These are phyloP conservation scores for Nomada goodeniana DNA, from an alignment of 2,888 invertebrate species.

Conservation along the genomic window DNA sequence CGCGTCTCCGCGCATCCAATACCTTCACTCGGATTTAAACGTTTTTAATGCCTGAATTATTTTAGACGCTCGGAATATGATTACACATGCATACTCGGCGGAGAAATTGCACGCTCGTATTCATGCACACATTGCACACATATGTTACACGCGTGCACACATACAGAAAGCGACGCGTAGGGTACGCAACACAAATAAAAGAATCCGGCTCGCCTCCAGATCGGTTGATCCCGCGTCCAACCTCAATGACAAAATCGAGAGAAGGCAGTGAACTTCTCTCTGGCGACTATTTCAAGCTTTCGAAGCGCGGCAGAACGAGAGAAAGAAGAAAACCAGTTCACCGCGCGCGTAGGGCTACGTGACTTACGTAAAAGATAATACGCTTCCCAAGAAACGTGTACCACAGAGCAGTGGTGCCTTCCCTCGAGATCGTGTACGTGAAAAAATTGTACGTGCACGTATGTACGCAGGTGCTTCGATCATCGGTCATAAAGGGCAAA, in stretches of 20 bases:
- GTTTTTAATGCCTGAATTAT: conserved; percentile 6
- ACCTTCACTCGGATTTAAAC: background rate
- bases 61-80: conserved; percentile 1
- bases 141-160: too few species aligned
- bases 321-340: conserved; percentile 50
- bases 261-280: conserved; percentile 50
- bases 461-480: conserved; percentile 1
- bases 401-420: background rate
- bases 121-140: background rate
- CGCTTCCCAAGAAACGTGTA: background rate
- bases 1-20: conserved; percentile 36
- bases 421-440: background rate
- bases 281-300: conserved; percentile 47
- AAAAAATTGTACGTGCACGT: background rate
- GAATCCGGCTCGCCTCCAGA: conserved; percentile 10
- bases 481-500: conserved; percentile 47
- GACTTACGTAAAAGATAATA: conserved; percentile 50
- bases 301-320: conserved; percentile 30
- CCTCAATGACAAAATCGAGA: conserved; percentile 46
- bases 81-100: background rate
- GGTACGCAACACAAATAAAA: background rate
- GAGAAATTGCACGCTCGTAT: background rate
- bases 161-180: too few species aligned
- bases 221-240: conserved; percentile 19
- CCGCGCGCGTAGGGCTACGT: conserved; percentile 33